Evolutionary conservation across 2,113 vertebrate species (phyloP), one percentile per base, ranked within the genome.

Genomic region (Archocentrus centrarchus): DNA sequence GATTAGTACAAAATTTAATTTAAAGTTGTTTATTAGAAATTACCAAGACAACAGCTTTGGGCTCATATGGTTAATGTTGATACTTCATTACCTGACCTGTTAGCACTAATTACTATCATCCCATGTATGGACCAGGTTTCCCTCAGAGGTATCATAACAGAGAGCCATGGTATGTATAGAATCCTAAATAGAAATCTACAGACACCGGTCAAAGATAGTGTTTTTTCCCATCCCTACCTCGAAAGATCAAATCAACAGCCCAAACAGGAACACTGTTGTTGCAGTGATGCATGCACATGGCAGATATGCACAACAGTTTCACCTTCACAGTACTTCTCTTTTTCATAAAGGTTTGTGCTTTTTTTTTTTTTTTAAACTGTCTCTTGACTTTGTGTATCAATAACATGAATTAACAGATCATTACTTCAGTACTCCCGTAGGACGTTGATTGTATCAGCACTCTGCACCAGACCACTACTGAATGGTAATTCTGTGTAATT

Each of bases 91-190:
- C 15, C 0, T 44, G 13, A 5, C 44, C 13, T 7, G 17, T 70
- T 70, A 50, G 24, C 17, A 50, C 66, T 70, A 70, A 0, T 30
- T 70, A 2, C 66, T 8, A 32, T 53, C 10, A 50, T 24, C 24
- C 15, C 24, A 13, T 53, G 30, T 70, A 10, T 5, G 3, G 11
- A 32, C 66, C 24, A 70, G 41, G 50, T 47, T 70, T 30, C 41
- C 64, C 22, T 47, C 41, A 50, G 14, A 27, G 8, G 47, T 0
- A 0, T 30, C 44, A 20, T 32, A 32, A 53, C 50, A 30, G 44
- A 0, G 0, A 70, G 1, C 6, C 0, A 24, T 27, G 15, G 27
- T 20, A 13, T 2, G 30, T 1, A 70, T 17, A 32, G 20, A 32
- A 70, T 70, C 66, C 44, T 53, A 70, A 70, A 70, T 17, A 24